Evolutionary conservation across 2,797 vertebrate species (phyloP).

Genomic region (Sebastolobus altivelis): DNA sequence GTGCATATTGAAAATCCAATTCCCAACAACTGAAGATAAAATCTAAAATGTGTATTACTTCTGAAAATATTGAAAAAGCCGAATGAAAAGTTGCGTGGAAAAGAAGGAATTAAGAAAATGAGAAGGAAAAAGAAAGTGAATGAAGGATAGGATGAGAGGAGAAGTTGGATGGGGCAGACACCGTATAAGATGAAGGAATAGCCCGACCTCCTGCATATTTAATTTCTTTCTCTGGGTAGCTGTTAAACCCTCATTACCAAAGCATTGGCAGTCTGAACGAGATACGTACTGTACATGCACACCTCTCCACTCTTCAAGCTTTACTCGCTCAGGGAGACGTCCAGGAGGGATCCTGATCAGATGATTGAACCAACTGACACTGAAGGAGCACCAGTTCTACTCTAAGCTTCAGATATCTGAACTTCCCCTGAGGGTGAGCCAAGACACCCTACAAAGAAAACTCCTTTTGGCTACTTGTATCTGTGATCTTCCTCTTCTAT

Average conservation of each 20-base stretch:
- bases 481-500: not conserved
- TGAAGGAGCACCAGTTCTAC: not conserved
- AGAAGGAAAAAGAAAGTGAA: not conserved
- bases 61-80: not conserved
- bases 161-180: not conserved
- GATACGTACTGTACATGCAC: not conserved
- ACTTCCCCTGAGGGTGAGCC: not conserved
- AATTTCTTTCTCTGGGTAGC: constrained; percentile 19
- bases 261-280: constrained; percentile 7
- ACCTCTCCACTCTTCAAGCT: not conserved
- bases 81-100: not conserved
- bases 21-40: not conserved
- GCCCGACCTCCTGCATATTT: constrained; percentile 30
- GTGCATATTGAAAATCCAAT: not conserved
- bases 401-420: constrained; percentile 1
- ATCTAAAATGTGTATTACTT: not conserved
- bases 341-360: constrained; percentile 13
- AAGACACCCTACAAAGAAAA: not conserved
- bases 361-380: constrained; percentile 5
- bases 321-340: not conserved
- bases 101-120: not conserved
- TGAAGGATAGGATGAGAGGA: not conserved
- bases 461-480: not conserved
- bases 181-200: constrained; percentile 14
- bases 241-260: constrained; percentile 27